Percentiles rank a stretch among this genome's conserved stretches.
phyloP scores from a whole-genome alignment of 2,888 invertebrate genomes.

The Sesia bembeciformis region DNA sequence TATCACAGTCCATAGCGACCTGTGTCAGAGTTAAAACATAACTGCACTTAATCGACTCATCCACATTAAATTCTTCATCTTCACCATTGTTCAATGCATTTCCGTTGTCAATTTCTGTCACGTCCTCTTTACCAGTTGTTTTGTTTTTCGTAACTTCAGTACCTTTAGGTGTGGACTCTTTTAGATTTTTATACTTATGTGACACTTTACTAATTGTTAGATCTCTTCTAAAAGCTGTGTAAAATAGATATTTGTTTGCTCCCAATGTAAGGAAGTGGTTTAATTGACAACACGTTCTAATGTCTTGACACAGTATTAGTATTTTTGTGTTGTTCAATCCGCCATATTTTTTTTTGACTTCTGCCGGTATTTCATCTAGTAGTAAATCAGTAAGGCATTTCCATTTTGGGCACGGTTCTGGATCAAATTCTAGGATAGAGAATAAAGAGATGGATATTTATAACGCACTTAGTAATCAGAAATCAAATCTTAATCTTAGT shows the following conservation, averaged over 20 bases:
- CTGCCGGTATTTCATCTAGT: slow-evolving; percentile 84
- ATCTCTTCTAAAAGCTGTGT: slow-evolving; percentile 75
- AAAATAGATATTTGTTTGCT: slow-evolving; percentile 76
- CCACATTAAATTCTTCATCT: slow-evolving; percentile 33
- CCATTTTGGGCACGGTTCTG: slow-evolving; percentile 95
- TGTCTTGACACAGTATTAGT: slow-evolving; percentile 88
- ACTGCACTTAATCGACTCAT: slow-evolving; percentile 75
- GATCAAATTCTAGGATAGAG: slow-evolving; percentile 78
- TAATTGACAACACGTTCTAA: slow-evolving; percentile 86
- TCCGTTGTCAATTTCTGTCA: slow-evolving; percentile 15
- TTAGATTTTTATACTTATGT: slow-evolving; percentile 57
- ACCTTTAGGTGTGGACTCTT: slow-evolving; percentile 21
- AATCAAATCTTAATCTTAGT: too few species aligned
- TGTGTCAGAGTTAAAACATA: slow-evolving; percentile 83
- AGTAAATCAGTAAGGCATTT: slow-evolving; percentile 86
- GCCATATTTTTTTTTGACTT: slow-evolving; percentile 71
- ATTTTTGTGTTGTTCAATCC: slow-evolving; percentile 76
- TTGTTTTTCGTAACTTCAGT: slow-evolving; percentile 12
- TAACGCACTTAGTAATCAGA: too few species aligned
- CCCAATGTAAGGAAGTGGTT: slow-evolving; percentile 80
- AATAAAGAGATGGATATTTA: too few species aligned
- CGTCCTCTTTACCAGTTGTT: slow-evolving; percentile 18
- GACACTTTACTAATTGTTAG: slow-evolving; percentile 73
- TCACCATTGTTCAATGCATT: slow-evolving; percentile 18
- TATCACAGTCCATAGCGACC: slow-evolving; percentile 24